Base-by-base conservation (phyloP, 2,113 vertebrate species). In the Salminus brasiliensis region DNA sequence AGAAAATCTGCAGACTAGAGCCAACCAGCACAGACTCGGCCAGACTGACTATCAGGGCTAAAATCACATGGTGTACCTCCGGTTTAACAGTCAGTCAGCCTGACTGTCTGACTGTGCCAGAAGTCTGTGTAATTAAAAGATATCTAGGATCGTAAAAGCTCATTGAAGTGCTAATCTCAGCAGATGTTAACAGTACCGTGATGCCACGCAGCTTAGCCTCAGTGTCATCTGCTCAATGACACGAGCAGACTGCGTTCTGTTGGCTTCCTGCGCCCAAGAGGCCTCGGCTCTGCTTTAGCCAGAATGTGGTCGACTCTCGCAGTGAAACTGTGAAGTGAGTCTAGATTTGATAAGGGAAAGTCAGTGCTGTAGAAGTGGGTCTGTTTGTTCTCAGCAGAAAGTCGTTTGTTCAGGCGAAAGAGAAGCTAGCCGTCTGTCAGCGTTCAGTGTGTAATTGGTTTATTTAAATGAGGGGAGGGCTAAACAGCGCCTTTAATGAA, bases 401-500 rank as follows among this genome's bases (percentile, higher is more conserved):
- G 25, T 32, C 21, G 74, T 55, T 66, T 27, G 12, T 59, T 12
- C 39, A 52, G 16, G 9, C 3, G n/a, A 27, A 43, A 70, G 18
- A 21, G 47, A 72, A 45, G 36, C 32, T 34, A 32, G 49, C 66
- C 34, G 53, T 43, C 45, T 10, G 23, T 27, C 36, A 53, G n/a
- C 75, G 67, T 52, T 11, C 8, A 18, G 10, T 73, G 21, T 78
- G n/a, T 76, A 76, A 73, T 79, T 67, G 68, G 52, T 82, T 76
- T 81, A 74, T 81, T 78, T 68, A 78, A 78, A 69, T 74, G 34
- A 74, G 74, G 7, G 1, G 16, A 41, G 43, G 25, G 2, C 30
- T 70, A 75, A 84, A 74, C 78, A 70, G 57, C 29, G 11, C 16
- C 21, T 82, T 78, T 49, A 77, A 70, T 70, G 76, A 78, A 60